Evolutionary conservation across 1,140 invertebrate genomes (phyloP).

Genomic region (Lamellibrachia luymesi): DNA sequence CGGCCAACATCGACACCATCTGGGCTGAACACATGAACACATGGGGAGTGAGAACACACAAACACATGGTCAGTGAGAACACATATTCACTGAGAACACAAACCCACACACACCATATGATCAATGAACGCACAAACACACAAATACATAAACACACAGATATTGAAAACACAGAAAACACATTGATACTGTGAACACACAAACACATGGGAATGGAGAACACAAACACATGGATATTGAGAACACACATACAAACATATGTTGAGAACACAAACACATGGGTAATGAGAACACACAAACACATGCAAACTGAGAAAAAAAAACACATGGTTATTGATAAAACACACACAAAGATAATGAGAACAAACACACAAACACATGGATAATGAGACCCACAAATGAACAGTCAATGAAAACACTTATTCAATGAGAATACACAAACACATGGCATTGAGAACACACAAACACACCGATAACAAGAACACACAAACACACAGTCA

Average conservation of each 20-base stretch:
- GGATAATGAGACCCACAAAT: not conserved
- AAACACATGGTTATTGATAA: not conserved
- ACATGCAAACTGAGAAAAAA: not conserved
- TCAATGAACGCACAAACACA: not conserved
- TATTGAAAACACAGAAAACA: not conserved
- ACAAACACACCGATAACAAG: not conserved
- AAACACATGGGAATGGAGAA: not conserved
- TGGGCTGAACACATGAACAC: slow-evolving; percentile 34
- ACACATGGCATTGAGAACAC: not conserved
- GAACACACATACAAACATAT: slow-evolving; percentile 8
- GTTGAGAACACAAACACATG: not conserved
- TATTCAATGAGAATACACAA: not conserved
- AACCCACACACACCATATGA: not conserved
- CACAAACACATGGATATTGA: not conserved
- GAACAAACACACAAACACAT: not conserved
- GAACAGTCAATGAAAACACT: not conserved
- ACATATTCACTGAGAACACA: slow-evolving; percentile 5
- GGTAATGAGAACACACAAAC: not conserved
- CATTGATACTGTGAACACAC: not conserved
- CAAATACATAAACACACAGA: slow-evolving; percentile 2
- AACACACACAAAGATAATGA: not conserved
- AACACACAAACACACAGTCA: not conserved
- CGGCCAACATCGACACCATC: slow-evolving; percentile 47
- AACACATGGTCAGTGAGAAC: not conserved
- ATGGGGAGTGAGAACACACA: not conserved